These are phyloP conservation scores for Microctonus hyperodae DNA, from an alignment of 2,888 invertebrate genomes.

Conservation along the genomic window DNA sequence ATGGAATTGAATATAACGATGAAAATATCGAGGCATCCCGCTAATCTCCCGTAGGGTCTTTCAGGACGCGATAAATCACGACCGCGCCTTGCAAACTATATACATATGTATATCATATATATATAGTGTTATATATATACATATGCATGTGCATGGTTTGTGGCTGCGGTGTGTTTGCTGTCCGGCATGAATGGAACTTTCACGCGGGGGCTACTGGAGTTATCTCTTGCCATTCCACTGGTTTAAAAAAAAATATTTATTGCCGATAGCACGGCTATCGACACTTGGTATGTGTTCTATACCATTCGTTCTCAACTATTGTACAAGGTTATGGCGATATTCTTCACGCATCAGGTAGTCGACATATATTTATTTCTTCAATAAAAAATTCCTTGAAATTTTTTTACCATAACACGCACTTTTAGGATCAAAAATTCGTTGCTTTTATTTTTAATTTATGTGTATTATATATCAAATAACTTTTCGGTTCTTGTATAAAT, in stretches of 20 bases:
- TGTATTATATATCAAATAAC: no score
- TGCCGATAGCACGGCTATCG: conserved; percentile 34
- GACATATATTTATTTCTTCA: not conserved
- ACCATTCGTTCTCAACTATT: conserved; percentile 4
- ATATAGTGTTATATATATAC: not conserved
- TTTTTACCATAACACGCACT: not conserved
- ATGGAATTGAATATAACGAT: conserved; percentile 36
- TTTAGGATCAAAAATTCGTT: no score
- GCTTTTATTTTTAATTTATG: no score
- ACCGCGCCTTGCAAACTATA: conserved; percentile 48
- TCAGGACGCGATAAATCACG: conserved; percentile 58
- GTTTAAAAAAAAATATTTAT: conserved; percentile 36
- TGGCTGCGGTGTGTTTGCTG: conserved; percentile 23
- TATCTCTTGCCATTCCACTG: conserved; percentile 32
- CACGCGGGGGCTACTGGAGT: conserved; percentile 27
- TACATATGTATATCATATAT: conserved; percentile 33
- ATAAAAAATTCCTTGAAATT: not conserved
- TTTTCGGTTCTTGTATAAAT: no score
- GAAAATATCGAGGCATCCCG: conserved; percentile 34
- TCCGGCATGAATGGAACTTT: conserved; percentile 35
- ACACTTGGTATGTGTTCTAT: conserved; percentile 15
- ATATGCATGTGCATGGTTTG: conserved; percentile 14
- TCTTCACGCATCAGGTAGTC: conserved; percentile 2
- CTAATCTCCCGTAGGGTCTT: conserved; percentile 42
- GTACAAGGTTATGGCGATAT: conserved; percentile 9